A percentile compares a stretch with the other conserved stretches of the same genome.
Conservation (phyloP, 1,140 invertebrate species). For the Trachymyrmex septentrionalis region DNA sequence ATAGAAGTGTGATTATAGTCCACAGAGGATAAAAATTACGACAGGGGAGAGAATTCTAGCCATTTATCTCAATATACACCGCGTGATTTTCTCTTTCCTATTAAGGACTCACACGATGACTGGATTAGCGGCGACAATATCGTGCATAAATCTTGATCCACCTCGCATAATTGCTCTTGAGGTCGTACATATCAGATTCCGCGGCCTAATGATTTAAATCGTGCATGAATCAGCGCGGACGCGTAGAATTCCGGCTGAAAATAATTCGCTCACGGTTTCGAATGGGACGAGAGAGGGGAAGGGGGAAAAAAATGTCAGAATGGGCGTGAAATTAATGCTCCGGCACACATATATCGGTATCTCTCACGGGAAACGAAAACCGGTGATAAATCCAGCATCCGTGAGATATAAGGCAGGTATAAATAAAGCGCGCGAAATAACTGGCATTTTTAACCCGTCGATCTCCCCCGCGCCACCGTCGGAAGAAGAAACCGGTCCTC, state of each 20-base stretch:
- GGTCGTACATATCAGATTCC: slow-evolving; percentile 7
- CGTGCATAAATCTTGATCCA: background rate
- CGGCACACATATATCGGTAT: background rate
- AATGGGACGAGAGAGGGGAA: background rate
- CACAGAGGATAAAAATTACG: background rate
- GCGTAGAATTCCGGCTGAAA: slow-evolving; percentile 13
- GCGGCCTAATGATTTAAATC: slow-evolving; percentile 38
- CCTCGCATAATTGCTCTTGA: background rate
- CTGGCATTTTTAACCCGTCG: slow-evolving; percentile 45
- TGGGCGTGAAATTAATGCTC: slow-evolving; percentile 15
- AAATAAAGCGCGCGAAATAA: slow-evolving; percentile 53
- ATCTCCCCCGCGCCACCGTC: background rate
- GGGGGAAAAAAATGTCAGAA: background rate
- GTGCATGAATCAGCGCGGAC: slow-evolving; percentile 29
- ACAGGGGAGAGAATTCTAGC: background rate
- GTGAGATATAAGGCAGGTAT: slow-evolving; percentile 27
- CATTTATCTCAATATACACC: slow-evolving; percentile 15
- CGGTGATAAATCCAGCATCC: slow-evolving; percentile 26
- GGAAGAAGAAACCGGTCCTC: background rate
- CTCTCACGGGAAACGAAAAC: background rate
- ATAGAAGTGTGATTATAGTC: background rate
- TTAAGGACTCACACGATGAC: background rate
- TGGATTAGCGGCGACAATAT: background rate
- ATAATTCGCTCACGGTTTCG: slow-evolving; percentile 26
- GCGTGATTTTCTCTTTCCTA: background rate